Base-by-base conservation (phyloP, 2,888 invertebrate genomes). In the Lepidocyrtinus sp. region DNA sequence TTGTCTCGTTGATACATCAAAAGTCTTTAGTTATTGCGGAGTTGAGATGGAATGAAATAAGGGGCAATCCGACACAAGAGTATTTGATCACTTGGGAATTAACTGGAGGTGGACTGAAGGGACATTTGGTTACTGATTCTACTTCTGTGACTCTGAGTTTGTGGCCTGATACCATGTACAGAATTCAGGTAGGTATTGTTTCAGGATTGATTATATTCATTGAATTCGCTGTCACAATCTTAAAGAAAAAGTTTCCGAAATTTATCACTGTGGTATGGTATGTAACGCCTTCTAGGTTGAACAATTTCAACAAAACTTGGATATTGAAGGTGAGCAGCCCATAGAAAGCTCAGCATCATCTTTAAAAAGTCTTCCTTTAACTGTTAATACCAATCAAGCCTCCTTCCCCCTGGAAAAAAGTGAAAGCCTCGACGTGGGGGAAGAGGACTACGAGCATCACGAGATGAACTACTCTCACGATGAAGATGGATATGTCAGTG, bases 1-100 rank as follows among this genome's bases (percentile, higher is more conserved):
- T 93, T 89, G 91, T 93, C 87, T 93, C 93, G 5, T 90, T 93
- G 62, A 93, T 93, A 84, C 93, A 93, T 88, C 93, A 93, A 88
- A 93, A 93, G 89, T 93, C 93, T 85, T 89, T 76, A 46, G 89
- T 89, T 77, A 93, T 93, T 85, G 93, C 93, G 61, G 93, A 93
- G 89, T 92, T 93, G 85, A 92, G 92, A 65, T 93, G 93, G 93
- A 92, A 93, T 87, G 72, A 59, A 55, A 75, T 82, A 45, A 77
- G 80, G 46, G 59, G 59, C 50, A 71, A 72, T 59, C 73, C 79
- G 21, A 81, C 64, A 46, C 82, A 83, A 69, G 83, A 94, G 79
- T 94, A 94, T 89, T 90, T 94, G 87, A 94, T 95, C 71, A 94
- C 94, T 82, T 95, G 94, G 94, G 94, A 95, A 91, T 93, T 94